These are phyloP conservation scores for Protobothrops flavoviridis DNA, from an alignment of 2,113 vertebrate species.

Conservation along the genomic window DNA sequence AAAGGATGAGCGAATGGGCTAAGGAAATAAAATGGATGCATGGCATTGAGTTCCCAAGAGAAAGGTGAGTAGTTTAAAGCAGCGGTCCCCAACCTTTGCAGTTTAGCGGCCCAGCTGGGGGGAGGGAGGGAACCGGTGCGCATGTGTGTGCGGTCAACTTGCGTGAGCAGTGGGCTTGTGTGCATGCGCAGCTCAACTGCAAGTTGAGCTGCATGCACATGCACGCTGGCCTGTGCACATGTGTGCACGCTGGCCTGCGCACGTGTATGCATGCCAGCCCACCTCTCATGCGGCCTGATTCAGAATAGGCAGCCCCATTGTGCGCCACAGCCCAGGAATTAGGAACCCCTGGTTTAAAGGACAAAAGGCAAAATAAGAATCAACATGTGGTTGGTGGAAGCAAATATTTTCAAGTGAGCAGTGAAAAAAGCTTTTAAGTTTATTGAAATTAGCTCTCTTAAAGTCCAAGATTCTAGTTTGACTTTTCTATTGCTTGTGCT, in stretches of 20 bases:
- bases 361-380: background rate
- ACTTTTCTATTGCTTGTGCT: too few species aligned
- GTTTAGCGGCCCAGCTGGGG: background rate
- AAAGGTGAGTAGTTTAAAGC: background rate
- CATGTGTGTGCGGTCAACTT: background rate
- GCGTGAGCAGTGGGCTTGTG: background rate
- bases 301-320: background rate
- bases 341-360: background rate
- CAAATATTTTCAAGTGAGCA: background rate
- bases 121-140: background rate
- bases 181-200: background rate
- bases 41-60: background rate
- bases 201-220: too few species aligned
- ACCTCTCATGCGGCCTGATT: background rate
- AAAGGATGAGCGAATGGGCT: background rate
- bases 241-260: background rate
- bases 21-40: background rate
- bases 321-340: background rate
- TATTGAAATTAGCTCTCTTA: too few species aligned
- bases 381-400: background rate
- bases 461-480: too few species aligned
- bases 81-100: background rate
- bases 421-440: background rate
- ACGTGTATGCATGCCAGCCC: background rate
- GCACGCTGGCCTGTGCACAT: too few species aligned